These are phyloP conservation scores for Cyclophora punctaria DNA, from an alignment of 2,888 invertebrate species.

Conservation along the genomic window DNA sequence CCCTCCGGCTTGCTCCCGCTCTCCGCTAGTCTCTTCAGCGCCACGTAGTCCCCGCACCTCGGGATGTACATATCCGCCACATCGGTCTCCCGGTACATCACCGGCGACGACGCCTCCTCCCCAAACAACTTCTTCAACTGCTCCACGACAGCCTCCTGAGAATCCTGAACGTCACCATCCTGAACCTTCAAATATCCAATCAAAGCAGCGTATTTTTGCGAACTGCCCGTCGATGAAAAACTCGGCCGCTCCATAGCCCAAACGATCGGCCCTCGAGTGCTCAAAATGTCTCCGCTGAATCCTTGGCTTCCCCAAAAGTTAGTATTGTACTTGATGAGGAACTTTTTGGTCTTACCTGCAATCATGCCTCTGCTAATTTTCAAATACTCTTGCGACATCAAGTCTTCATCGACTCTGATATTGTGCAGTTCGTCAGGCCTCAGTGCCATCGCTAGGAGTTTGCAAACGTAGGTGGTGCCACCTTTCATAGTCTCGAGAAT, in stretches of 20 bases:
- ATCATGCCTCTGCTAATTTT: slow-evolving; percentile 32
- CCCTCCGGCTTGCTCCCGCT: slow-evolving; percentile 12
- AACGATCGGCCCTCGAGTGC: slow-evolving; percentile 59
- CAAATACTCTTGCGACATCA: slow-evolving; percentile 35
- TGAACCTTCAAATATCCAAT: slow-evolving; percentile 47
- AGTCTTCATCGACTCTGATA: slow-evolving; percentile 46
- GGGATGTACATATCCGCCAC: slow-evolving; percentile 55
- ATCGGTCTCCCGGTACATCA: slow-evolving; percentile 44
- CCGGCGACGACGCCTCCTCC: slow-evolving; percentile 39
- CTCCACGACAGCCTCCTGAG: slow-evolving; percentile 42
- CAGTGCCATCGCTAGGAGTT: slow-evolving; percentile 57
- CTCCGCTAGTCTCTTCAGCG: slow-evolving; percentile 31
- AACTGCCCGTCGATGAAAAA: slow-evolving; percentile 41
- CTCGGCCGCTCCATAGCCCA: slow-evolving; percentile 62
- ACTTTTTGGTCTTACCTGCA: slow-evolving; percentile 46
- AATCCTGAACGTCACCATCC: slow-evolving; percentile 22
- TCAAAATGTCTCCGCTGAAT: slow-evolving; percentile 63
- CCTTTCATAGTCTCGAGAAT: slow-evolving; percentile 56
- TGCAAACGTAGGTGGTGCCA: slow-evolving; percentile 55
- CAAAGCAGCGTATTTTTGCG: slow-evolving; percentile 37
- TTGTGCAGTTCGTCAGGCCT: slow-evolving; percentile 51
- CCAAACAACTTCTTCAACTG: slow-evolving; percentile 58
- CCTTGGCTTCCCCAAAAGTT: slow-evolving; percentile 55
- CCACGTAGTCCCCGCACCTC: slow-evolving; percentile 55
- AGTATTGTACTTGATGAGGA: slow-evolving; percentile 49